These are phyloP conservation scores for Proteles cristata DNA, from an alignment of 2,113 vertebrate species.

Conservation along the genomic window DNA sequence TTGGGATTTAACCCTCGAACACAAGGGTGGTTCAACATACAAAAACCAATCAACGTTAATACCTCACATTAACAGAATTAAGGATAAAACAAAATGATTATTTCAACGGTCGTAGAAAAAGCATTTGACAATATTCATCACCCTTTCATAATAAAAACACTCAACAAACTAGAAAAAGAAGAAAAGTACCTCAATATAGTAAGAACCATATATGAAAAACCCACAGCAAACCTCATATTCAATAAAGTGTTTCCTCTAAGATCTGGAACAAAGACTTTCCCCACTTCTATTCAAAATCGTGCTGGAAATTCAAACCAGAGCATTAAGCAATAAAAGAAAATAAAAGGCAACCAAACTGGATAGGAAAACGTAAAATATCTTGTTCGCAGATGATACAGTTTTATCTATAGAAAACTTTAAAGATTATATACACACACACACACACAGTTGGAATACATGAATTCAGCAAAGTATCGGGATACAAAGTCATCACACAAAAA, in stretches of 20 bases:
- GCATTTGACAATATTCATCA: background rate
- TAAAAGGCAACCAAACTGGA: background rate
- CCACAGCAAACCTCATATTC: background rate
- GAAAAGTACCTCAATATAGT: background rate
- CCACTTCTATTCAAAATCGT: no score
- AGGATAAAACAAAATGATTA: background rate
- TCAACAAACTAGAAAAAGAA: background rate
- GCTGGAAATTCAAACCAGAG: background rate
- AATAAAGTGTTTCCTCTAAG: background rate
- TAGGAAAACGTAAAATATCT: background rate
- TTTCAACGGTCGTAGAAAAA: background rate
- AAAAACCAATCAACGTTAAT: background rate
- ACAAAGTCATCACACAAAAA: no score
- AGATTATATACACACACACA: no score
- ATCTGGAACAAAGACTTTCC: no score
- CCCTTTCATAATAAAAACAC: background rate
- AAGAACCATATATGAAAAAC: background rate
- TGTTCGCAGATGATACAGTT: no score
- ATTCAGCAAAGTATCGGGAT: no score
- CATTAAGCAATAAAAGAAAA: background rate
- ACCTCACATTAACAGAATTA: background rate
- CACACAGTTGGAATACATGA: no score
- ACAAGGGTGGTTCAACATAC: background rate
- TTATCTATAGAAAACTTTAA: no score
- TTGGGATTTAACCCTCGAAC: background rate